Percentiles rank a stretch among this genome's conserved stretches.
These are phyloP conservation scores for Liopterus haemorrhoidalis DNA, from an alignment of 2,888 invertebrate genomes.

Conservation along the genomic window DNA sequence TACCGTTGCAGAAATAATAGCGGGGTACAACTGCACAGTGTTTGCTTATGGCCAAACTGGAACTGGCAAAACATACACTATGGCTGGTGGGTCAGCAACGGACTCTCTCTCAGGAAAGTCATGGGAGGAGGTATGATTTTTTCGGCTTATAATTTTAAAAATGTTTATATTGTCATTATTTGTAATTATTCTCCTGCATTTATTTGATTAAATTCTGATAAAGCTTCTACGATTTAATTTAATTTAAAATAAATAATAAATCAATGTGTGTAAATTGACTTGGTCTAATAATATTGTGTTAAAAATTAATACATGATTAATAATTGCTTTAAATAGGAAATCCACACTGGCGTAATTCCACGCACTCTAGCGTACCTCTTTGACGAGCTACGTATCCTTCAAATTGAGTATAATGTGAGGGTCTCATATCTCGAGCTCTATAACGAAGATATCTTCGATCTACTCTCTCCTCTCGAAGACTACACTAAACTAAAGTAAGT, in stretches of 20 bases:
- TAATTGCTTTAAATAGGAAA: constrained; percentile 75
- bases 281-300: too few relatives aligned
- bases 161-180: constrained; percentile 17
- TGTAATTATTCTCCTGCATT: constrained; percentile 9
- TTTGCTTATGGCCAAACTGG: constrained; percentile 95
- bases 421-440: constrained; percentile 93
- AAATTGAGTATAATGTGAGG: constrained; percentile 80
- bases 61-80: constrained; percentile 95
- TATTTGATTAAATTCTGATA: too few relatives aligned
- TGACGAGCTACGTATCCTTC: constrained; percentile 69
- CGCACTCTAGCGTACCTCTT: constrained; percentile 86
- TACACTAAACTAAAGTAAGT: constrained; percentile 56
- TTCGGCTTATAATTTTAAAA: constrained; percentile 19
- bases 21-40: constrained; percentile 96
- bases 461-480: constrained; percentile 71
- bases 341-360: constrained; percentile 86
- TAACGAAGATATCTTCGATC: constrained; percentile 93
- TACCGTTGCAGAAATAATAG: constrained; percentile 82
- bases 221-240: too few relatives aligned
- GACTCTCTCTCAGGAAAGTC: too few relatives aligned
- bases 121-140: constrained; percentile 69
- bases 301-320: too few relatives aligned
- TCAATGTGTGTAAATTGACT: background rate
- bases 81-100: constrained; percentile 73
- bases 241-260: background rate